Conservation (phyloP, 2,797 vertebrate genomes). For the Eptatretus atami region DNA sequence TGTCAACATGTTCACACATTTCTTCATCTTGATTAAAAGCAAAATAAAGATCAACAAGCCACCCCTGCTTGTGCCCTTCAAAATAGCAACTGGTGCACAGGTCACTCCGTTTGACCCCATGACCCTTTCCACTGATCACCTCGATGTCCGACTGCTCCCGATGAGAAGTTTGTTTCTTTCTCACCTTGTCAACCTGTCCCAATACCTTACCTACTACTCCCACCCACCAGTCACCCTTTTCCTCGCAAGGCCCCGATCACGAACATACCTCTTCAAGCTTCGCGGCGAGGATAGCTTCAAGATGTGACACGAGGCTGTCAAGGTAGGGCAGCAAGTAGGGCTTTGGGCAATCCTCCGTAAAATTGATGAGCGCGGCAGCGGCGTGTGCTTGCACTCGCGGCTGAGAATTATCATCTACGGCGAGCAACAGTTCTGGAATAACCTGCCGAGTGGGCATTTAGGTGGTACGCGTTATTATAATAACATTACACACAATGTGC, state of each 20-base stretch:
- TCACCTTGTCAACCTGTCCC: too few relatives aligned
- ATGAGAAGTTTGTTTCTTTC: too few relatives aligned
- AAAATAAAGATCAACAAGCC: too few relatives aligned
- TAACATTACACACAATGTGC: too few relatives aligned
- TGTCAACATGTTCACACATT: too few relatives aligned
- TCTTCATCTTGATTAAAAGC: too few relatives aligned
- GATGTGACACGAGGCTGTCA: slow-evolving; percentile 65
- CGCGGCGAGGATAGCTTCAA: slow-evolving; percentile 78
- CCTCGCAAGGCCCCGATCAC: neutral
- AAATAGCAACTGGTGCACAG: too few relatives aligned
- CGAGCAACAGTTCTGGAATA: slow-evolving; percentile 60
- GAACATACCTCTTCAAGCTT: slow-evolving; percentile 50
- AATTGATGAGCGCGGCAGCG: slow-evolving; percentile 80
- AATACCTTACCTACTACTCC: slow-evolving; percentile 7
- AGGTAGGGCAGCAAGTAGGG: slow-evolving; percentile 59
- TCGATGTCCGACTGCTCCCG: too few relatives aligned
- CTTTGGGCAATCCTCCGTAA: slow-evolving; percentile 93
- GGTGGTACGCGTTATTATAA: too few relatives aligned
- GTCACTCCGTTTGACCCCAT: too few relatives aligned
- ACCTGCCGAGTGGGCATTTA: slow-evolving; percentile 20
- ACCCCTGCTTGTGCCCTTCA: too few relatives aligned
- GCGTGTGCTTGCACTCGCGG: slow-evolving; percentile 87
- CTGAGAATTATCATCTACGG: slow-evolving; percentile 86
- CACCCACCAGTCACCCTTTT: neutral
- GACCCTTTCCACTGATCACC: too few relatives aligned